A percentile compares a stretch with the other conserved stretches of the same genome.
phyloP scores from a whole-genome alignment of 2,113 vertebrate genomes.

The Carollia perspicillata region DNA sequence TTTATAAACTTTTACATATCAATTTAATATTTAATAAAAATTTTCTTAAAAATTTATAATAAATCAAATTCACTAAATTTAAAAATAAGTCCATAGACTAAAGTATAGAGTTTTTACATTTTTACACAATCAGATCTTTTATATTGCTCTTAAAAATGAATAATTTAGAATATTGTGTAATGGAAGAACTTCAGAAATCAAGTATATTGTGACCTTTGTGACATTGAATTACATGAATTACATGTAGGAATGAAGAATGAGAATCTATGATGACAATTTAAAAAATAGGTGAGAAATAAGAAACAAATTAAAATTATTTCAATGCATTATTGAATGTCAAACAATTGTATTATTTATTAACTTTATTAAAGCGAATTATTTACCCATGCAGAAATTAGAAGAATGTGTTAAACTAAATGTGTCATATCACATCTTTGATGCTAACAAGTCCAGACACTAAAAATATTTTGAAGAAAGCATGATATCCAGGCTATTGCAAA shows the following conservation, averaged over 20 bases:
- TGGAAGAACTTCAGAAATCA: slow-evolving; percentile 2
- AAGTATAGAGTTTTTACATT: background rate
- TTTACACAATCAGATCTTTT: background rate
- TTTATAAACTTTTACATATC: background rate
- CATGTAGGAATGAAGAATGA: background rate
- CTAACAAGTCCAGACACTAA: background rate
- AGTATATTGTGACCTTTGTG: background rate
- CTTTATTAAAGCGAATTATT: slow-evolving; percentile 19
- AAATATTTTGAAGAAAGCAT: slow-evolving; percentile 2
- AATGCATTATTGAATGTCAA: slow-evolving; percentile 8
- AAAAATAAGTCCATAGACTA: background rate
- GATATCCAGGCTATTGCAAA: background rate
- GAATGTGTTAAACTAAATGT: background rate
- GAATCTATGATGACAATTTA: background rate
- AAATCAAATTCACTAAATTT: background rate
- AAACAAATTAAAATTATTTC: slow-evolving; percentile 12
- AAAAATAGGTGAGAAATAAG: background rate
- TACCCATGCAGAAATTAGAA: background rate
- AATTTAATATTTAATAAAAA: background rate
- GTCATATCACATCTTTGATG: background rate
- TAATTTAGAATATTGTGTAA: background rate
- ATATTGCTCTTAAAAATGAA: background rate
- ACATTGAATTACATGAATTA: background rate
- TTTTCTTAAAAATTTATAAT: background rate
- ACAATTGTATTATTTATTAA: slow-evolving; percentile 18